Conservation (phyloP, 2,888 invertebrate genomes). For the Acleris holmiana region DNA sequence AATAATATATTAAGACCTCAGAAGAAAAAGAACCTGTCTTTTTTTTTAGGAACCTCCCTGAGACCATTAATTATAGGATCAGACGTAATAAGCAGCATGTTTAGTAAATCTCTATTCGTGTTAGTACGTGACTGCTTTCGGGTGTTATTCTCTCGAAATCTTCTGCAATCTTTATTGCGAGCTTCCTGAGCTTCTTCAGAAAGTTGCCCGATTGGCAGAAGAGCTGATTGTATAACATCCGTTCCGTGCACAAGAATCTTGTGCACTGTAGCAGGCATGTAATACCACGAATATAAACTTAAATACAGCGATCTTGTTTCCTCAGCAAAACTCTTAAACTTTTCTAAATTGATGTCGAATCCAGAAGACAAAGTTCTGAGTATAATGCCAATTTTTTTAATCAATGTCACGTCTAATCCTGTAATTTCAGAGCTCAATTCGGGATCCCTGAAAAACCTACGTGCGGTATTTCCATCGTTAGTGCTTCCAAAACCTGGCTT, state of each 20-base stretch:
- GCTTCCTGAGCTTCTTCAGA: constrained; percentile 1
- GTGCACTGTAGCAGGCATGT: constrained; percentile 1
- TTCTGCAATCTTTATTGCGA: neutral
- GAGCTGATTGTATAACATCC: neutral
- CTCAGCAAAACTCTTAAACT: too few species aligned
- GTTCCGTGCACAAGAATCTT: neutral
- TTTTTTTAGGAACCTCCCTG: too few species aligned
- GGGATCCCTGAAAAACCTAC: constrained; percentile 28
- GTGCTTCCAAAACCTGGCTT: too few species aligned
- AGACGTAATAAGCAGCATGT: too few species aligned
- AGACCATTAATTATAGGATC: too few species aligned
- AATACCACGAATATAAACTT: neutral
- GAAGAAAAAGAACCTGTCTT: too few species aligned
- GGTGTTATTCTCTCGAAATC: too few species aligned
- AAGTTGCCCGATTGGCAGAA: neutral
- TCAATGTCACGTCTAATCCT: constrained; percentile 32
- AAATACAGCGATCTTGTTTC: neutral
- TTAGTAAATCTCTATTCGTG: too few species aligned
- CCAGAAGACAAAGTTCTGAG: neutral
- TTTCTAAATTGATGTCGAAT: neutral
- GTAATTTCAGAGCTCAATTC: constrained; percentile 30
- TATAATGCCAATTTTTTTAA: constrained; percentile 21
- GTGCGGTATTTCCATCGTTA: constrained; percentile 36
- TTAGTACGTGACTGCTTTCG: too few species aligned
- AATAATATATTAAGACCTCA: too few species aligned